phyloP scores from a whole-genome alignment of 2,113 vertebrate species.

The Sterna hirundo region DNA sequence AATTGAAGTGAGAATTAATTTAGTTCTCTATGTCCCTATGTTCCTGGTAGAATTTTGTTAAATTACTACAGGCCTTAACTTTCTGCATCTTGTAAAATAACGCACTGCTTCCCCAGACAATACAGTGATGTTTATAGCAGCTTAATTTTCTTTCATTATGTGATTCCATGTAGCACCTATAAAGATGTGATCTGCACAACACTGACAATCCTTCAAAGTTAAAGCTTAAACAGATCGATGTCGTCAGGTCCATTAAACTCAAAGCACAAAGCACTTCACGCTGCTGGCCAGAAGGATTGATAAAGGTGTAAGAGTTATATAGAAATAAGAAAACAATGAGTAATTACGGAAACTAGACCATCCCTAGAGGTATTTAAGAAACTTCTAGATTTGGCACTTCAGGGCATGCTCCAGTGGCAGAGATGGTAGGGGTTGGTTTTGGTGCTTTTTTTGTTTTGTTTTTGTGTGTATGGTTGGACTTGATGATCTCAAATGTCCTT shows the following conservation, averaged over 20 bases:
- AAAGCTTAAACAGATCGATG: background rate
- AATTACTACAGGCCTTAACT: background rate
- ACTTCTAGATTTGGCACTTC: no score
- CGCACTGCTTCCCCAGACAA: background rate
- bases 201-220: slow-evolving; percentile 19
- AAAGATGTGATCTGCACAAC: background rate
- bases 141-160: slow-evolving; percentile 32
- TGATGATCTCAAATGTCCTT: no score
- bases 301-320: background rate
- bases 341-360: background rate
- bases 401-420: no score
- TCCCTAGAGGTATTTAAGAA: no score
- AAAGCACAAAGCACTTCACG: background rate
- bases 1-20: slow-evolving; percentile 9
- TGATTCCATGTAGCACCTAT: slow-evolving; percentile 9
- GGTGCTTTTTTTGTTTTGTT: no score
- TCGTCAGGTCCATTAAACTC: background rate
- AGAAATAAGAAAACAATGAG: background rate
- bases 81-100: background rate
- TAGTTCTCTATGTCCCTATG: background rate
- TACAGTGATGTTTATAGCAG: slow-evolving; percentile 4
- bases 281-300: slow-evolving; percentile 26
- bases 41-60: background rate
- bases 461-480: no score
- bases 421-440: no score